phyloP scores from a whole-genome alignment of 2,113 vertebrate species.

The Dipodomys spectabilis region DNA sequence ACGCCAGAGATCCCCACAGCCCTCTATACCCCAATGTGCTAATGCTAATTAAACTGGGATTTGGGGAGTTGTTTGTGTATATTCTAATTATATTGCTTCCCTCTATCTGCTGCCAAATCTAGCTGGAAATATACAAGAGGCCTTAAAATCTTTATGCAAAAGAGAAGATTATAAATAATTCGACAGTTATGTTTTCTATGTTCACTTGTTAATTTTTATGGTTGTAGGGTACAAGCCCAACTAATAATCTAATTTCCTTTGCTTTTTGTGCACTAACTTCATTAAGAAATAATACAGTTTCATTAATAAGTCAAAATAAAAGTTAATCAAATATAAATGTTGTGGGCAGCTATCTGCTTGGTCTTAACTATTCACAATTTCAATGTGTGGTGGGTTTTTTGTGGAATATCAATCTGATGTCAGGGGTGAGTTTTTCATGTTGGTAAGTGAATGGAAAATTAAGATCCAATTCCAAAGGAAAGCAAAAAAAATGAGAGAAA shows the following conservation, averaged over 20 bases:
- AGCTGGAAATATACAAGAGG: conserved; percentile 50
- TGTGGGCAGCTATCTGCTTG: conserved; percentile 75
- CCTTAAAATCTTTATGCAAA: conserved; percentile 67
- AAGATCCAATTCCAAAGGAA: not conserved
- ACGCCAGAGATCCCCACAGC: not conserved
- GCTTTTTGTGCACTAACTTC: conserved; percentile 68
- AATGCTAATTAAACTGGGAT: not conserved
- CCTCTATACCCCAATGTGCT: not conserved
- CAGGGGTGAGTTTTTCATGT: not conserved
- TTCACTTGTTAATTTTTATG: too few species aligned
- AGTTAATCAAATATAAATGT: conserved; percentile 80
- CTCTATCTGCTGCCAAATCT: conserved; percentile 60
- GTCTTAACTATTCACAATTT: conserved; percentile 77
- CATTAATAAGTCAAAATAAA: conserved; percentile 85
- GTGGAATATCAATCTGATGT: conserved; percentile 70
- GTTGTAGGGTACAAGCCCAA: conserved; percentile 61
- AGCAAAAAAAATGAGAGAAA: too few species aligned
- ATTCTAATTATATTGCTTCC: conserved; percentile 54
- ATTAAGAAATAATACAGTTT: conserved; percentile 76
- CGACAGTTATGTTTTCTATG: conserved; percentile 67
- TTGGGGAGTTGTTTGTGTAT: conserved; percentile 6
- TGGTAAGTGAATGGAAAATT: not conserved
- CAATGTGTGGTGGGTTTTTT: not conserved
- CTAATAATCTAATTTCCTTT: conserved; percentile 73
- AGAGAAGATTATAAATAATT: conserved; percentile 76